Evolutionary conservation across 1,140 invertebrate species (phyloP), one percentile per base, ranked within the genome.

Genomic region (Ooceraea biroi): DNA sequence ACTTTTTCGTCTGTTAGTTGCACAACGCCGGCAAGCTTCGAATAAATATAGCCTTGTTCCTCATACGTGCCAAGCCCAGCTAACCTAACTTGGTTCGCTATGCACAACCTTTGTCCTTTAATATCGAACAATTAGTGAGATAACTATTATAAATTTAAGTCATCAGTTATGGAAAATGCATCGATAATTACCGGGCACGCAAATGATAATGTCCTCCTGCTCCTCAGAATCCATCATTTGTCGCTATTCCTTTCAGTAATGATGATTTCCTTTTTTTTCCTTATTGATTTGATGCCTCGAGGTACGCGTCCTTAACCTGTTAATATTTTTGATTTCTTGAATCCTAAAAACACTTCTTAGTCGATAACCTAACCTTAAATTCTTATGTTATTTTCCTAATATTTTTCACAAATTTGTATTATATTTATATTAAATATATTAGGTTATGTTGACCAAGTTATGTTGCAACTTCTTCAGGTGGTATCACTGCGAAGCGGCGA

Each of bases 1-100:
- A 97, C 96, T 90, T 96, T 96, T 82, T 96, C 95, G 77, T 96
- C 91, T 68, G 95, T 94, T 5, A n/a, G 95, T 91, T 69, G 97
- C 0, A 98, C 95, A 74, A 96, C 93, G 19, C 98, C 98, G 50
- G 97, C 96, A 83, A 98, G 94, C 89, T 96, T 96, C 0, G 98
- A 96, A 93, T 97, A 98, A 89, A 99, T 97, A 88, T 98, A 98
- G 30, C 97, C 98, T 92, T 96, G 95, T 80, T 97, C 95, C 91
- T 97, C 96, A 91, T 98, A 98, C 0, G 98, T 98, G 48, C 98
- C 98, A 73, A 96, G 94, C 3, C 97, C 97, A 19, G 96, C 91
- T 17, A 96, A 92, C 90, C 96, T 95, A 60, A 95, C 94, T 87
- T 97, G 96, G 90, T 97, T 96, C 0, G 95, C 92, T 69, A 95